Evolutionary conservation across 2,113 vertebrate genomes (phyloP).

Genomic region (Grammomys dolichurus): DNA sequence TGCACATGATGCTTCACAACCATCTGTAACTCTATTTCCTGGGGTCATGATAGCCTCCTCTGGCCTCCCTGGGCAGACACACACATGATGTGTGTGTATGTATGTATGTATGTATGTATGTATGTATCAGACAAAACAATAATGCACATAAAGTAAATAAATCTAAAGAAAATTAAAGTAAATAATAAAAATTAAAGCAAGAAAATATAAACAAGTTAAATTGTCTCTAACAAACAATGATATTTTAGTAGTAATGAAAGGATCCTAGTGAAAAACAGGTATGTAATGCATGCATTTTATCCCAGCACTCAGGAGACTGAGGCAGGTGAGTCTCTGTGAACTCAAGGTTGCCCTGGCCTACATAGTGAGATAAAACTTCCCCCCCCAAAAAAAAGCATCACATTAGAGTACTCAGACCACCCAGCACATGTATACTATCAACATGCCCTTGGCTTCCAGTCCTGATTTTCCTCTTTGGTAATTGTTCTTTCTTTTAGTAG

Average conservation of each 20-base stretch:
- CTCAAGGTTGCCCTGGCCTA: not conserved
- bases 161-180: not conserved
- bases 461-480: not conserved
- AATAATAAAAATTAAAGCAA: not conserved
- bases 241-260: not conserved
- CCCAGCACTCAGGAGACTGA: not conserved
- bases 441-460: not conserved
- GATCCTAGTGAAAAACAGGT: not conserved
- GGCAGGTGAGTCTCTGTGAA: not conserved
- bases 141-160: not conserved
- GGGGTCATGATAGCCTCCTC: not conserved
- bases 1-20: not conserved
- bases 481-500: not conserved
- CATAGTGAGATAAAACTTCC: not conserved
- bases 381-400: no score
- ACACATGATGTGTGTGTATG: not conserved
- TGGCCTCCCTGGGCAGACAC: not conserved
- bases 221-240: not conserved
- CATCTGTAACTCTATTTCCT: not conserved
- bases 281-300: not conserved
- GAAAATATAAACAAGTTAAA: not conserved
- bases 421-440: not conserved
- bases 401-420: not conserved
- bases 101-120: no score
- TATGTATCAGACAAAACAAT: not conserved